phyloP scores from a whole-genome alignment of 2,113 vertebrate species.

The Bostrychus sinensis region DNA sequence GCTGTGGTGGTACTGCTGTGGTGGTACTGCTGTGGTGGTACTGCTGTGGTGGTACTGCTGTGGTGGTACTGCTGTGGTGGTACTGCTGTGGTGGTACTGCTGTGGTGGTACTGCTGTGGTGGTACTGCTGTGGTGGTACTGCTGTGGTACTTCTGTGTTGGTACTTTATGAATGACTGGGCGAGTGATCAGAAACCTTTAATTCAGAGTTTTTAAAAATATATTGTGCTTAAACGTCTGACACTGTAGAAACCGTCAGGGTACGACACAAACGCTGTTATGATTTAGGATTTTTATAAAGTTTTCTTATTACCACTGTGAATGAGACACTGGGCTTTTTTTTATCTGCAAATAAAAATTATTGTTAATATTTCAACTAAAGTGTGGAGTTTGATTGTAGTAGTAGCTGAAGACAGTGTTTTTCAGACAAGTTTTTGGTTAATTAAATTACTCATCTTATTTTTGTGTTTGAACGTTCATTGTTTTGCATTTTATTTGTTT shows the following conservation, averaged over 20 bases:
- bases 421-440: too few species aligned
- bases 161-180: not conserved
- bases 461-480: too few species aligned
- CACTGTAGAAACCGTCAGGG: not conserved
- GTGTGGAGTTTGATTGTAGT: too few species aligned
- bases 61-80: not conserved
- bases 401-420: too few species aligned
- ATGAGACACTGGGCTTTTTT: constrained; percentile 12
- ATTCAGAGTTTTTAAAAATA: not conserved
- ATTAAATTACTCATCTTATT: too few species aligned
- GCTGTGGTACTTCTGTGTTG: not conserved
- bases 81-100: not conserved
- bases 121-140: not conserved
- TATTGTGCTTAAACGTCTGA: not conserved
- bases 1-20: not conserved
- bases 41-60: not conserved
- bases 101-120: not conserved
- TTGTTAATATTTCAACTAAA: not conserved
- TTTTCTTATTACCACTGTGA: constrained; percentile 28
- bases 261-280: not conserved
- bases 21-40: not conserved
- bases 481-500: too few species aligned
- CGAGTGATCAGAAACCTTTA: not conserved
- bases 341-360: not conserved
- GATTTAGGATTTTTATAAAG: constrained; percentile 43